Base-by-base conservation (phyloP, 2,797 vertebrate genomes). In the Gadopsis bispinosus region DNA sequence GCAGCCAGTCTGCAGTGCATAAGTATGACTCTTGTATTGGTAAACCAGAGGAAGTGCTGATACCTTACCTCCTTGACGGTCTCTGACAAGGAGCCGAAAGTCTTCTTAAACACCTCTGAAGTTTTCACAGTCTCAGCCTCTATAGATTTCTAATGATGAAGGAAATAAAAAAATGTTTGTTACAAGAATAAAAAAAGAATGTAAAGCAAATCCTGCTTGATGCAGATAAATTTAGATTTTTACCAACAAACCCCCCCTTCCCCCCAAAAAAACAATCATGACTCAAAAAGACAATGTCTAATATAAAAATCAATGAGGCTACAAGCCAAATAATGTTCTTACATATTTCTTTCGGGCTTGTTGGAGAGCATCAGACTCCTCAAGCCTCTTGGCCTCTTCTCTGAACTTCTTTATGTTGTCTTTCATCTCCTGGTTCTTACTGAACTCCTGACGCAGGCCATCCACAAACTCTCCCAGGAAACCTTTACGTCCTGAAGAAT, bases 391-490 rank as follows among this genome's bases (percentile, higher is more conserved):
- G 3, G 97, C 96, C 73, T 98, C 97, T 0, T 98, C 97, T 8
- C 97, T 94, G 83, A 99, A 99, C 80, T 96, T 98, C 79, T 96
- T 95, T 1, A 98, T 97, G 75, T 95, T 98, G 29, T 98, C 97
- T 76, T 96, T 97, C 96, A 98, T 98, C 90, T 98, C 96, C 72
- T 97, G 97, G 92, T 97, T 97, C 86, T 97, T 98, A 16, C 91
- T 94, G 22, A 98, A 87, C 74, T 99, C 97, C 89, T 98, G 97
- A 22, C 97, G 97, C 77, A 98, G 93, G 73, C 94, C 96, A 74
- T 98, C 96, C 72, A 98, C 88, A 45, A 97, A 96, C n/a, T 97
- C 97, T 0, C 96, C 96, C 5, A 98, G 92, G 70, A 99, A 99
- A 13, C 96, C 95, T 77, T 97, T 97, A 74, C 96, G 96, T 16